Conservation (phyloP, 2,888 invertebrate species). For the Pyrrhosoma nymphula region DNA sequence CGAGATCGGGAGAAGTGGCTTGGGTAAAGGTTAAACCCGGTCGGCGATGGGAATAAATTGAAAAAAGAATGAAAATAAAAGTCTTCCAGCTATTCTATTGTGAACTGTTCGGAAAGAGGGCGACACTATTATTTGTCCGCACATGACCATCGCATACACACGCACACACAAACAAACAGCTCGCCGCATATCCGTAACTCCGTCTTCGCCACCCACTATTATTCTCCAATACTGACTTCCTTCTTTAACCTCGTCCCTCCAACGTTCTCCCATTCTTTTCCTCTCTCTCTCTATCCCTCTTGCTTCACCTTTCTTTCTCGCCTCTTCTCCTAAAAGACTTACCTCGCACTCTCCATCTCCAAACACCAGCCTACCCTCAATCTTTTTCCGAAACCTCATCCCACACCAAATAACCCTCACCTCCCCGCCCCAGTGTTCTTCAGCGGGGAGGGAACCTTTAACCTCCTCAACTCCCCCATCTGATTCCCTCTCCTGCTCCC, state of each 20-base stretch:
- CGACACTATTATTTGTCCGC: conserved; percentile 66
- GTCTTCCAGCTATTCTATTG: conserved; percentile 48
- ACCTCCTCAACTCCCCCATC: neutral
- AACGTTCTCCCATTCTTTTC: neutral
- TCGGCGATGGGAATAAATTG: neutral
- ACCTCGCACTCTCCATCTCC: conserved; percentile 8
- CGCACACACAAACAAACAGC: neutral
- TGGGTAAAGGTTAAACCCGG: conserved; percentile 10
- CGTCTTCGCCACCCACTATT: neutral
- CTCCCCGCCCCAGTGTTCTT: neutral
- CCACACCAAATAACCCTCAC: neutral
- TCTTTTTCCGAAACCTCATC: conserved; percentile 7
- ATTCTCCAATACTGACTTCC: neutral
- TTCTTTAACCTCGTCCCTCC: neutral
- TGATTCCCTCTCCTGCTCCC: neutral
- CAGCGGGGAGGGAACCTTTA: neutral
- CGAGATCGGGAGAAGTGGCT: neutral
- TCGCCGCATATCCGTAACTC: neutral
- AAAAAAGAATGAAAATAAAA: neutral
- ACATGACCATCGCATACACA: conserved; percentile 52
- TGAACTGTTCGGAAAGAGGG: conserved; percentile 44
- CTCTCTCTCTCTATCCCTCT: no score
- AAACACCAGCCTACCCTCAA: neutral
- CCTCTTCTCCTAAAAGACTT: neutral
- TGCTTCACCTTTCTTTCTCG: neutral